Conservation (phyloP, 2,113 vertebrate species). For the Furnarius figulus region DNA sequence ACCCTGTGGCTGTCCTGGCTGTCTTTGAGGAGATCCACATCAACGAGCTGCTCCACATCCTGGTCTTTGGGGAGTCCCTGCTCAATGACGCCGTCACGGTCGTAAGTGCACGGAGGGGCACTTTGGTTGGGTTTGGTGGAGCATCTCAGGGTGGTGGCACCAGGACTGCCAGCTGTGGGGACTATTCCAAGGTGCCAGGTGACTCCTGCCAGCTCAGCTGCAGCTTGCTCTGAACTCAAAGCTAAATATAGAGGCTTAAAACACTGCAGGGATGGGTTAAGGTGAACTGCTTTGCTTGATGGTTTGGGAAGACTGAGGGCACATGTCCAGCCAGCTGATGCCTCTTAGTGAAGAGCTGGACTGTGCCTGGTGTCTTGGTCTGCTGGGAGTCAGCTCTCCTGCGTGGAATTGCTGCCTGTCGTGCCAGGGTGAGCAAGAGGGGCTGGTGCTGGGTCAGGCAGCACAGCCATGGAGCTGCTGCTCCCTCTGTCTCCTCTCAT, state of each 20-base stretch:
- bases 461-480: background rate
- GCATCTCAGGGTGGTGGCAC: background rate
- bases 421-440: background rate
- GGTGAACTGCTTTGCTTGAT: background rate
- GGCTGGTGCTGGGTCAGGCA: background rate
- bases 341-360: background rate
- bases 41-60: constrained; percentile 95
- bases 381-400: background rate
- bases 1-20: constrained; percentile 94
- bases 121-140: rapidly evolving
- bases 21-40: constrained; percentile 99
- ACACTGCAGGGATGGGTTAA: background rate
- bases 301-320: background rate
- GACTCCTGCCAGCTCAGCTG: background rate
- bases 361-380: background rate
- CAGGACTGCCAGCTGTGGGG: background rate
- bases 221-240: background rate
- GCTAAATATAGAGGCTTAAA: background rate
- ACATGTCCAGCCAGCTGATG: rapidly evolving
- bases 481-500: background rate
- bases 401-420: background rate
- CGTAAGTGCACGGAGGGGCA: constrained; percentile 71
- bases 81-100: constrained; percentile 97
- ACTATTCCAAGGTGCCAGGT: background rate
- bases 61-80: constrained; percentile 96